Percentiles rank a stretch among this genome's conserved stretches.
phyloP scores from a whole-genome alignment of 23 tunicate species.

The Aplidium turbinatum region DNA sequence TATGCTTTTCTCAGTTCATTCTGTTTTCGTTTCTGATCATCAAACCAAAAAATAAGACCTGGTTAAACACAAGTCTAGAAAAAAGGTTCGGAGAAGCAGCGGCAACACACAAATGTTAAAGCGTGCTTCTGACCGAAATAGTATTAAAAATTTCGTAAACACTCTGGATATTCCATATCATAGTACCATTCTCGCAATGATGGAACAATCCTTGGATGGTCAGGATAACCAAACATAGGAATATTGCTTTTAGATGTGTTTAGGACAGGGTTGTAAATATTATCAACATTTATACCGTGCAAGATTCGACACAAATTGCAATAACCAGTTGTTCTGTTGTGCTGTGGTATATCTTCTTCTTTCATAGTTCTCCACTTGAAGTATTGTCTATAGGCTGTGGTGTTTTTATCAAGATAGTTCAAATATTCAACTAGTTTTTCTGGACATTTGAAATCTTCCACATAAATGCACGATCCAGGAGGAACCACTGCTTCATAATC shows the following conservation, averaged over 20 bases:
- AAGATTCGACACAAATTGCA: slow-evolving; percentile 24
- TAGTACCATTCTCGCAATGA: slow-evolving; percentile 23
- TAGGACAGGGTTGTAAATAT: slow-evolving; percentile 13
- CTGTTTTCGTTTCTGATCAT: too few species aligned
- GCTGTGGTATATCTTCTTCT: neutral
- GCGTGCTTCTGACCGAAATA: too few species aligned
- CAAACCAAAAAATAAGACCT: too few species aligned
- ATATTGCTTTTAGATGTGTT: neutral
- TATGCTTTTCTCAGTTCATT: too few species aligned
- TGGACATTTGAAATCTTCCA: slow-evolving; percentile 44
- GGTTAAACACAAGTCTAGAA: too few species aligned
- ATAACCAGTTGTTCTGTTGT: slow-evolving; percentile 9
- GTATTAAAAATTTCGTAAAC: too few species aligned
- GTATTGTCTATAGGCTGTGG: slow-evolving; percentile 38
- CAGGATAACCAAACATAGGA: slow-evolving; percentile 22
- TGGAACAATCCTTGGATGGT: slow-evolving; percentile 7
- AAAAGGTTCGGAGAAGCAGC: too few species aligned
- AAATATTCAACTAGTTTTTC: slow-evolving; percentile 45
- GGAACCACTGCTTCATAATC: slow-evolving; percentile 50
- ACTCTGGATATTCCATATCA: slow-evolving; percentile 7
- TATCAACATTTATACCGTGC: slow-evolving; percentile 35
- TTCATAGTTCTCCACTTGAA: slow-evolving; percentile 19
- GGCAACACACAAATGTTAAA: too few species aligned
- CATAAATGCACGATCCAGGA: slow-evolving; percentile 42
- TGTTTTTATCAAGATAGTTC: slow-evolving; percentile 36